Percentiles rank a stretch among this genome's conserved stretches.
phyloP scores from a whole-genome alignment of 2,888 invertebrate genomes.

The Protophormia terraenovae region DNA sequence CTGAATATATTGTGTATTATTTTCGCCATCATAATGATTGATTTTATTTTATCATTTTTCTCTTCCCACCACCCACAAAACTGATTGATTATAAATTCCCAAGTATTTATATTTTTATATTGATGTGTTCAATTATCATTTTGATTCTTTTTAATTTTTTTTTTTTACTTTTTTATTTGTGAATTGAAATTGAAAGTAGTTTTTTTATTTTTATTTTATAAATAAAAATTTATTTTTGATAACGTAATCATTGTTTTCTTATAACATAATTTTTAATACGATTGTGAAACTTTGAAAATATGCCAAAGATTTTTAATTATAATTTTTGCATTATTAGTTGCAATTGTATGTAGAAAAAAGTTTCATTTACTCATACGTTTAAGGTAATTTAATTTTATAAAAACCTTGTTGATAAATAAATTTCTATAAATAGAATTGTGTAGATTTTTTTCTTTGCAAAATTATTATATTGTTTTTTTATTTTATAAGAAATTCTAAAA shows the following conservation, averaged over 20 bases:
- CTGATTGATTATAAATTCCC: too few relatives aligned
- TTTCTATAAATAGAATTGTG: neutral
- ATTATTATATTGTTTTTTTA: neutral
- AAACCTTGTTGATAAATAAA: neutral
- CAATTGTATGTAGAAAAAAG: neutral
- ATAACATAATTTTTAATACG: neutral
- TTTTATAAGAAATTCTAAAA: too few relatives aligned
- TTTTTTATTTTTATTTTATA: neutral
- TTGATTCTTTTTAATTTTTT: too few relatives aligned
- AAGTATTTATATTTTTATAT: too few relatives aligned
- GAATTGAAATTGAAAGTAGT: neutral
- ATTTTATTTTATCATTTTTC: too few relatives aligned
- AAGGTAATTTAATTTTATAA: neutral
- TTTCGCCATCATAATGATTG: too few relatives aligned
- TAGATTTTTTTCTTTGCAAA: neutral
- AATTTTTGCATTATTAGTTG: constrained; percentile 1
- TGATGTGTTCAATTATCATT: too few relatives aligned
- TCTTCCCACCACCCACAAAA: too few relatives aligned
- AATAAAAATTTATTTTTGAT: neutral
- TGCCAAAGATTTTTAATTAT: constrained; percentile 5
- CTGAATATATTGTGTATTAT: too few relatives aligned
- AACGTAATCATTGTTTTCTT: neutral
- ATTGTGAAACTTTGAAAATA: neutral
- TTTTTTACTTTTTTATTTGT: too few relatives aligned
- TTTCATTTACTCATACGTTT: neutral